Evolutionary conservation across 1,140 invertebrate species (phyloP).

Genomic region (Pygmarrhopalites habei): DNA sequence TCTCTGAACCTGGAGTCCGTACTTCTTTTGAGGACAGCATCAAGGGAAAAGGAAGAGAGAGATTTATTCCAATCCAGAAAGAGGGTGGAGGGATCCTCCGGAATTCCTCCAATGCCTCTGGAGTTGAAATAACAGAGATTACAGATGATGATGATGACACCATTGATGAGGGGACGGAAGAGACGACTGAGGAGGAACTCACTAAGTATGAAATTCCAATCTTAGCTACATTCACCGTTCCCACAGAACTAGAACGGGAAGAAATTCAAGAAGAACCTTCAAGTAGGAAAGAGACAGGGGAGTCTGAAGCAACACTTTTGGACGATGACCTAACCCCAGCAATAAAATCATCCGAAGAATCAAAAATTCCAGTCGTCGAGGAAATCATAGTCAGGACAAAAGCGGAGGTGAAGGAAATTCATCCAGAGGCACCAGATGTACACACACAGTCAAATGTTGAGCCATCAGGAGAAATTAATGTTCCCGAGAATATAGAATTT

Average conservation of each 20-base stretch:
- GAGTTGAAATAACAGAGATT: slow-evolving; percentile 28
- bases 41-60: neutral
- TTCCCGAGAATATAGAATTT: too few relatives aligned
- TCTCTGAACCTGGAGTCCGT: neutral
- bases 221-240: neutral
- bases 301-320: neutral
- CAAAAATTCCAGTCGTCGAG: neutral
- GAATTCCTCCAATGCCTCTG: neutral
- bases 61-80: neutral
- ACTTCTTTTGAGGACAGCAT: slow-evolving; percentile 1
- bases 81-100: neutral
- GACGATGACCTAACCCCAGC: neutral
- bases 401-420: neutral
- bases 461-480: too few relatives aligned
- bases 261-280: neutral
- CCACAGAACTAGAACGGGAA: too few relatives aligned
- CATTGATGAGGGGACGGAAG: neutral
- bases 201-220: neutral
- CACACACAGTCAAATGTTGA: too few relatives aligned
- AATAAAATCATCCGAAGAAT: too few relatives aligned
- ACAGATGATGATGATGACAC: slow-evolving; percentile 30
- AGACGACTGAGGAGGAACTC: neutral
- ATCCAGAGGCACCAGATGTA: neutral
- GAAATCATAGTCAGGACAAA: too few relatives aligned
- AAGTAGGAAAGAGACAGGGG: neutral